phyloP scores from a whole-genome alignment of 2,113 vertebrate species.

The Vombatus ursinus region DNA sequence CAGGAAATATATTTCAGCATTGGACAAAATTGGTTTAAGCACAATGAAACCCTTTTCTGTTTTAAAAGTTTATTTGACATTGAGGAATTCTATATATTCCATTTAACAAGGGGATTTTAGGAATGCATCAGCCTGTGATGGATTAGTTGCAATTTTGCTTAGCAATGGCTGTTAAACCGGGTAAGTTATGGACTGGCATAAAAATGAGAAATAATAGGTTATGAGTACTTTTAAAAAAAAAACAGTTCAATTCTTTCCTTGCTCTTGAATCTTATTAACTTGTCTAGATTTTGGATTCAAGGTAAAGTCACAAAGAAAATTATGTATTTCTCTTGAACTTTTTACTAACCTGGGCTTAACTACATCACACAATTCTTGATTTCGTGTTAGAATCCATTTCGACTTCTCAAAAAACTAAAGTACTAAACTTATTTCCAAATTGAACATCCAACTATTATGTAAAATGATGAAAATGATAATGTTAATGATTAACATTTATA shows the following conservation, averaged over 20 bases:
- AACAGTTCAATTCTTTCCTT: conserved; percentile 26
- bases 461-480: not conserved
- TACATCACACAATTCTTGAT: not conserved
- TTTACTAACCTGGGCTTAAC: conserved; percentile 1
- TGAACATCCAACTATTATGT: not conserved
- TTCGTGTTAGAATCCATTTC: not conserved
- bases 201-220: conserved; percentile 58
- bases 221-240: conserved; percentile 65
- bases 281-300: conserved; percentile 34
- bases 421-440: not conserved
- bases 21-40: not conserved
- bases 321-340: conserved; percentile 40
- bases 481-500: not conserved
- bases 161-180: conserved; percentile 52
- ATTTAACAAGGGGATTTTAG: conserved; percentile 51
- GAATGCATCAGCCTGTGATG: conserved; percentile 59
- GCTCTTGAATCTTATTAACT: conserved; percentile 51
- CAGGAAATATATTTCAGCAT: not conserved
- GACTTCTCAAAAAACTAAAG: not conserved
- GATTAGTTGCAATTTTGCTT: conserved; percentile 66
- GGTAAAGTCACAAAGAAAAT: conserved; percentile 35
- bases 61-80: conserved; percentile 31
- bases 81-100: conserved; percentile 25
- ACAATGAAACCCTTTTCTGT: not conserved
- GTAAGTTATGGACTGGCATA: conserved; percentile 22